Conservation (phyloP, 1,140 invertebrate genomes). For the Danaus plexippus region DNA sequence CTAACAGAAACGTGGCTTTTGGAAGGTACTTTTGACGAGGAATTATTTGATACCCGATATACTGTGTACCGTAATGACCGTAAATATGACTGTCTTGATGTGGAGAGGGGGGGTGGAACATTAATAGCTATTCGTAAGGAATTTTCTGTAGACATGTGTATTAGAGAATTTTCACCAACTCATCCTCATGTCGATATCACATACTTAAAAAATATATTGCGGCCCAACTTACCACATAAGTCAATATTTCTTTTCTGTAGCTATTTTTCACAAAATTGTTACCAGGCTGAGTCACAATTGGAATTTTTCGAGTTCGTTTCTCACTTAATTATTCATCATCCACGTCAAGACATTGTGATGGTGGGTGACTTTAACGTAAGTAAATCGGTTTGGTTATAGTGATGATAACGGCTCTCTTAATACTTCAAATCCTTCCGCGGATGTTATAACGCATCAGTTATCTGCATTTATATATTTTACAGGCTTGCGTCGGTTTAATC, state of each 20-base stretch:
- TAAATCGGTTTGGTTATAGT: too few species aligned
- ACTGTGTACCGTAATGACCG: conserved; percentile 8
- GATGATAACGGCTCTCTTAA: too few species aligned
- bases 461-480: too few species aligned
- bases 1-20: conserved; percentile 9
- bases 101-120: conserved; percentile 4
- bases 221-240: conserved; percentile 7
- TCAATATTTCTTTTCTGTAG: conserved; percentile 10
- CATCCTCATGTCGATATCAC: conserved; percentile 4
- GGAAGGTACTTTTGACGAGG: conserved; percentile 4
- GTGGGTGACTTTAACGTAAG: too few species aligned
- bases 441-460: conserved; percentile 7
- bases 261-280: too few species aligned
- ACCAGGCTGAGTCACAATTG: conserved; percentile 6
- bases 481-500: conserved; percentile 4
- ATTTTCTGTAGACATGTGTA: conserved; percentile 1
- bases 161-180: conserved; percentile 7
- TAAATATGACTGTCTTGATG: conserved; percentile 1
- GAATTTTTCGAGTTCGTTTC: conserved; percentile 5
- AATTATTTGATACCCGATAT: conserved; percentile 10
- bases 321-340: too few species aligned
- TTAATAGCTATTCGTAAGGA: conserved; percentile 5
- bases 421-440: conserved; percentile 9
- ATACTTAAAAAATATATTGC: conserved; percentile 11
- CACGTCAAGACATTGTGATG: too few species aligned